phyloP scores from a whole-genome alignment of 2,888 invertebrate genomes.

The Eucera pruinosa region DNA sequence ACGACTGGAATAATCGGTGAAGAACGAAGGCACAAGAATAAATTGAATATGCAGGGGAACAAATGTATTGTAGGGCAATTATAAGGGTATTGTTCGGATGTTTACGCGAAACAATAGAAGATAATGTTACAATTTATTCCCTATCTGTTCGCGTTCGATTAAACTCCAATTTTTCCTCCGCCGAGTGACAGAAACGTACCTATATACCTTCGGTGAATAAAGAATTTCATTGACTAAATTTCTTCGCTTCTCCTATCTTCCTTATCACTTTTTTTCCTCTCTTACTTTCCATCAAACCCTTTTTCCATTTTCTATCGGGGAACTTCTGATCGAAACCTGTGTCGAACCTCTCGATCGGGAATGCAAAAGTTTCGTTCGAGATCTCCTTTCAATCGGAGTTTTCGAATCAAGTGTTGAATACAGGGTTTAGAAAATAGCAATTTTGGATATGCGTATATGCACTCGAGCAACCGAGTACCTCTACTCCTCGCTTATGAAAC shows the following conservation, averaged over 20 bases:
- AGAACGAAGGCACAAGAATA: slow-evolving; percentile 11
- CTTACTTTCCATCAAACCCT: slow-evolving; percentile 30
- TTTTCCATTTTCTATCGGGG: slow-evolving; percentile 57
- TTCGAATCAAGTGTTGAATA: slow-evolving; percentile 10
- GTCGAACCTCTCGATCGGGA: slow-evolving; percentile 65
- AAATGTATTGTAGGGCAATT: slow-evolving; percentile 40
- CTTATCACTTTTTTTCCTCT: slow-evolving; percentile 26
- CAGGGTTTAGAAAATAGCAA: slow-evolving; percentile 10
- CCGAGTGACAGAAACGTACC: no score
- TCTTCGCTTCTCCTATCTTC: slow-evolving; percentile 14
- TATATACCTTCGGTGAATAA: slow-evolving; percentile 8
- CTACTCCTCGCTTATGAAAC: background rate
- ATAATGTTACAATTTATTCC: slow-evolving; percentile 27
- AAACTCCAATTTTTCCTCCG: slow-evolving; percentile 50
- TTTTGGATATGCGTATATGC: slow-evolving; percentile 1
- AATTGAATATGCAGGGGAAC: slow-evolving; percentile 28
- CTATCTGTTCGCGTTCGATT: slow-evolving; percentile 35
- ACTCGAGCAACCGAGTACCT: background rate
- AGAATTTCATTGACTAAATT: no score
- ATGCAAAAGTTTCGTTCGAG: slow-evolving; percentile 61
- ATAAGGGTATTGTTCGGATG: slow-evolving; percentile 23
- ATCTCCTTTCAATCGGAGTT: slow-evolving; percentile 28
- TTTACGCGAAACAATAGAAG: slow-evolving; percentile 38
- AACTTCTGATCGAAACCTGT: slow-evolving; percentile 39
- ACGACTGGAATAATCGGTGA: slow-evolving; percentile 13